Evolutionary conservation across 2,888 invertebrate genomes (phyloP).

Genomic region (Caenorhabditis virilis): DNA sequence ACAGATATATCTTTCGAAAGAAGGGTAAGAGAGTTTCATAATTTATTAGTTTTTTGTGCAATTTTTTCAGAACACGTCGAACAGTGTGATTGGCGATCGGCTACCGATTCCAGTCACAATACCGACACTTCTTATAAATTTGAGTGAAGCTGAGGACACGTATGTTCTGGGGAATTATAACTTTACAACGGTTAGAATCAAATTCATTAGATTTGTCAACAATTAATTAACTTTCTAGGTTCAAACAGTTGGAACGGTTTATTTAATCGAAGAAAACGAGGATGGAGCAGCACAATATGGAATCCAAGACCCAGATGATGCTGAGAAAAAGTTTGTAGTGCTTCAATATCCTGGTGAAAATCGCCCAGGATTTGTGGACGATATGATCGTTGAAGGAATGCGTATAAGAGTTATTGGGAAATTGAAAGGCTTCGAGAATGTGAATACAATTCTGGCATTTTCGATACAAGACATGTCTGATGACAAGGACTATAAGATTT

Average conservation of each 20-base stretch:
- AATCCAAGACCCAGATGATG: slow-evolving; percentile 16
- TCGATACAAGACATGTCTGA: slow-evolving; percentile 12
- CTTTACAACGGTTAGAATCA: too few relatives aligned
- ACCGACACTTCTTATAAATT: background rate
- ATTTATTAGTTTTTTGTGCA: background rate
- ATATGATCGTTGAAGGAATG: background rate
- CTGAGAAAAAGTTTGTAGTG: slow-evolving; percentile 6
- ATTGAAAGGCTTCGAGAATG: slow-evolving; percentile 10
- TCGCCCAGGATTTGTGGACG: background rate
- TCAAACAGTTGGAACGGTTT: slow-evolving; percentile 12
- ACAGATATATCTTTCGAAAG: background rate
- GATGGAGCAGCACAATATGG: slow-evolving; percentile 11
- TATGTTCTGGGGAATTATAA: background rate
- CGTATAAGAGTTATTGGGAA: slow-evolving; percentile 21
- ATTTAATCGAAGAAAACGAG: slow-evolving; percentile 7
- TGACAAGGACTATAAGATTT: slow-evolving; percentile 22
- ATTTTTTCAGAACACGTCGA: background rate
- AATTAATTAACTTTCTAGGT: too few relatives aligned
- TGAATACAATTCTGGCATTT: slow-evolving; percentile 15
- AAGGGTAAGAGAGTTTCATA: background rate
- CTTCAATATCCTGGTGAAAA: slow-evolving; percentile 7
- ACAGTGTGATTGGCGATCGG: background rate
- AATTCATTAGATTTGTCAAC: too few relatives aligned
- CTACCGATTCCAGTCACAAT: background rate
- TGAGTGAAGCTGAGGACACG: background rate